Evolutionary conservation across 2,888 invertebrate species (phyloP).

Genomic region (Calliphora vomitoria): DNA sequence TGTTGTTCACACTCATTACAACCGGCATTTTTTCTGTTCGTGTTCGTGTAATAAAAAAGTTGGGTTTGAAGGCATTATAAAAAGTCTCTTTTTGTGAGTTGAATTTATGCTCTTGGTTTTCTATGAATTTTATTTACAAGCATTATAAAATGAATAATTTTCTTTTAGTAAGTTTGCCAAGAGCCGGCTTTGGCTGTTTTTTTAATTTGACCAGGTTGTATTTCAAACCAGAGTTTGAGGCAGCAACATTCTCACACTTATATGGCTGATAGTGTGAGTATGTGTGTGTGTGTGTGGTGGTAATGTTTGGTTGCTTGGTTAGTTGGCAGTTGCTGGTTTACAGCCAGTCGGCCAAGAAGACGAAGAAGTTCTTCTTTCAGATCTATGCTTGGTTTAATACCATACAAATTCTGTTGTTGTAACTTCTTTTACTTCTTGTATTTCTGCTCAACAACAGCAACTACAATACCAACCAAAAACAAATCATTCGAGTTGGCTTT

Average conservation of each 20-base stretch:
- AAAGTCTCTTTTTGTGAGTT: conserved; percentile 4
- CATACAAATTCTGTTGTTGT: conserved; percentile 23
- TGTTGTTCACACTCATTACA: conserved; percentile 32
- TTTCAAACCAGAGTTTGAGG: conserved; percentile 75
- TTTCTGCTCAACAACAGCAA: conserved; percentile 27
- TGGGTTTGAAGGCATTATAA: conserved; percentile 42
- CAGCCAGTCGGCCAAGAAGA: neutral
- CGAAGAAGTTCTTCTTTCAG: conserved; percentile 36
- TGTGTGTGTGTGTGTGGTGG: neutral
- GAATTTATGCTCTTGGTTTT: conserved; percentile 12
- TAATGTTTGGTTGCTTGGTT: neutral
- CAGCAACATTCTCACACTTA: conserved; percentile 7
- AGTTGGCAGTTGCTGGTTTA: conserved; percentile 8
- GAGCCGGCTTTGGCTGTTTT: conserved; percentile 67
- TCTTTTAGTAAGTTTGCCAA: neutral
- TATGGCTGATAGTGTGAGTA: neutral
- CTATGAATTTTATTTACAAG: conserved; percentile 11
- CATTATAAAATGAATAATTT: neutral
- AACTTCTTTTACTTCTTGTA: conserved; percentile 55
- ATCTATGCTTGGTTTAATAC: neutral
- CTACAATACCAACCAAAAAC: neutral
- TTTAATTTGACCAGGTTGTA: conserved; percentile 78
- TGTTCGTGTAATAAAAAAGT: conserved; percentile 12
- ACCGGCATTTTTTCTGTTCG: conserved; percentile 69
- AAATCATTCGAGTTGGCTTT: neutral